Evolutionary conservation across 2,888 invertebrate species (phyloP).

Genomic region (Heliconius charithonia): DNA sequence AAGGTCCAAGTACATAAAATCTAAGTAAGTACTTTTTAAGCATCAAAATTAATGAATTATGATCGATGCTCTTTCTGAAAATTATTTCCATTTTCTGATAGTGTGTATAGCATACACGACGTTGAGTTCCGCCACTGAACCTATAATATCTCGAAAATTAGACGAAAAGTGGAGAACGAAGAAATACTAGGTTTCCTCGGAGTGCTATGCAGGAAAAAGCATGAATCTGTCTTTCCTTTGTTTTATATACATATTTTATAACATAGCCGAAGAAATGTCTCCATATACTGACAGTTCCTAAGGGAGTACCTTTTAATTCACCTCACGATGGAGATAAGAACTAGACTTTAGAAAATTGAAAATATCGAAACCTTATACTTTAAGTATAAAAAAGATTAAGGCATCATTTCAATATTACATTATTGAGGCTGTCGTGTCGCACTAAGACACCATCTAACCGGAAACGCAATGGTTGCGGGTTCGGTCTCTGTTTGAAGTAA

Average conservation of each 20-base stretch:
- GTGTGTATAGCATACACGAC: not conserved
- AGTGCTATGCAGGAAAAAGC: no score
- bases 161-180: not conserved
- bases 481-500: no score
- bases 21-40: no score
- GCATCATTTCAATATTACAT: not conserved
- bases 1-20: no score
- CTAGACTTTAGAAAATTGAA: not conserved
- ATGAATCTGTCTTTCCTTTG: not conserved
- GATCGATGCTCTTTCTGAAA: no score
- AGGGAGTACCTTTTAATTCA: constrained; percentile 4
- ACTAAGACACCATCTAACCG: no score
- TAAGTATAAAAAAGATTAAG: not conserved
- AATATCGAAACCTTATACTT: not conserved
- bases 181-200: not conserved
- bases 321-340: not conserved
- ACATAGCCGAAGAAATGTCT: no score
- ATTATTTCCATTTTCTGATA: not conserved
- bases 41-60: no score
- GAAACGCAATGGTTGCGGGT: no score
- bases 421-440: not conserved
- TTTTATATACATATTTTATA: not conserved
- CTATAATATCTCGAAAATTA: not conserved
- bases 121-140: not conserved
- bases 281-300: not conserved